Conservation (phyloP, 2,113 vertebrate species). For the Chrysochloris asiatica region DNA sequence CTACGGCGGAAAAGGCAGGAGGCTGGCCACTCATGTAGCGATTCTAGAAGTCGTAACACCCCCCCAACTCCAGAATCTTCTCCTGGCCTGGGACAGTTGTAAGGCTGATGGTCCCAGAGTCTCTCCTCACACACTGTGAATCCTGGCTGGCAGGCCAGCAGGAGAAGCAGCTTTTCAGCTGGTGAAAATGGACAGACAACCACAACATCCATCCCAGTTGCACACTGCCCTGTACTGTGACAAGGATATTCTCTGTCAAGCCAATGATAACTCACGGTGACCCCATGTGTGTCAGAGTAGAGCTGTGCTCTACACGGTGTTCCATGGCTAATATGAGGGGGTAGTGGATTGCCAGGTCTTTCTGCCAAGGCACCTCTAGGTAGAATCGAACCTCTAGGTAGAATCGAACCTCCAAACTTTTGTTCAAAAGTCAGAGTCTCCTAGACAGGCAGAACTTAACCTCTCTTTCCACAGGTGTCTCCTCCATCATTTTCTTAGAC, state of each 20-base stretch:
- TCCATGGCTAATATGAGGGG: too few relatives aligned
- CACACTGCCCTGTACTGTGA: background rate
- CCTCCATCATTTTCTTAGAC: background rate
- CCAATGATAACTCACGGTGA: too few relatives aligned
- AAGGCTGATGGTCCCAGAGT: too few relatives aligned
- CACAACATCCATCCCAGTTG: background rate
- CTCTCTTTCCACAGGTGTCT: background rate
- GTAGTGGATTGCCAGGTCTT: background rate
- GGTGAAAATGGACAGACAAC: background rate
- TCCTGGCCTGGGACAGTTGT: background rate
- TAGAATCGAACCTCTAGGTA: too few relatives aligned
- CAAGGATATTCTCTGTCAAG: too few relatives aligned
- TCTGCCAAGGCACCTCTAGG: background rate
- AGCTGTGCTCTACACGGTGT: too few relatives aligned
- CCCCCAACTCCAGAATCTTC: background rate
- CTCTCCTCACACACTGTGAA: background rate
- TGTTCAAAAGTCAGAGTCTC: too few relatives aligned
- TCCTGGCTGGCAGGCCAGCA: background rate
- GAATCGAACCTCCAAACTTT: too few relatives aligned
- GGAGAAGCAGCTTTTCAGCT: background rate
- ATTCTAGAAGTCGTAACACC: background rate
- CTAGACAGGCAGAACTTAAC: background rate
- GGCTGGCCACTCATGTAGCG: background rate
- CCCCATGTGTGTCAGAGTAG: too few relatives aligned
- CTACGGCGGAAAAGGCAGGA: background rate